Conservation (phyloP, 2,113 vertebrate genomes). For the Glareola pratincola region DNA sequence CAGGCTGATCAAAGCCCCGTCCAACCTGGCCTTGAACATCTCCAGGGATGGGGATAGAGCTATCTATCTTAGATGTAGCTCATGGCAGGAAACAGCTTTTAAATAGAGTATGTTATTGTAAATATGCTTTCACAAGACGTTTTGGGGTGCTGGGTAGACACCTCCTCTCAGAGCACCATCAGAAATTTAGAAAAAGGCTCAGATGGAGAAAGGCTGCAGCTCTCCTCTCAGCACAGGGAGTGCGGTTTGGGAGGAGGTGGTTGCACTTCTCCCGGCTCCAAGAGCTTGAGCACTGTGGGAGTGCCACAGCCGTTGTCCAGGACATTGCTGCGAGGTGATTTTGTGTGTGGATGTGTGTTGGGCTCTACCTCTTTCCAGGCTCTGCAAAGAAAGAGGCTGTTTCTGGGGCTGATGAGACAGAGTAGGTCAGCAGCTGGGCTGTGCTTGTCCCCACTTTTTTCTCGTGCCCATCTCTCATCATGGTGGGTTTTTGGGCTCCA, state of each 20-base stretch:
- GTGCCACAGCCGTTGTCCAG: accelerated
- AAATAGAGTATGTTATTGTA: background rate
- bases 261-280: background rate
- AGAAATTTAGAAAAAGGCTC: background rate
- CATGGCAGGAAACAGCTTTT: background rate
- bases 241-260: accelerated
- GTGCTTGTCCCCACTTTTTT: background rate
- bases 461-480: accelerated
- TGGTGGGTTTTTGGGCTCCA: background rate
- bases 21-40: background rate
- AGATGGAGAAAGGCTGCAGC: background rate
- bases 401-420: background rate
- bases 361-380: background rate
- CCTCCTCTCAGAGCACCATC: background rate
- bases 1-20: background rate
- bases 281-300: accelerated
- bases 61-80: background rate
- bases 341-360: background rate
- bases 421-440: background rate
- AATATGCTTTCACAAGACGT: background rate
- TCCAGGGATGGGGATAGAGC: background rate
- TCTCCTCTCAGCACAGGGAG: accelerated
- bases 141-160: background rate
- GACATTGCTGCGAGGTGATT: background rate
- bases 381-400: background rate